Evolutionary conservation across 2,888 invertebrate genomes (phyloP).

Genomic region (Elysia crispata): DNA sequence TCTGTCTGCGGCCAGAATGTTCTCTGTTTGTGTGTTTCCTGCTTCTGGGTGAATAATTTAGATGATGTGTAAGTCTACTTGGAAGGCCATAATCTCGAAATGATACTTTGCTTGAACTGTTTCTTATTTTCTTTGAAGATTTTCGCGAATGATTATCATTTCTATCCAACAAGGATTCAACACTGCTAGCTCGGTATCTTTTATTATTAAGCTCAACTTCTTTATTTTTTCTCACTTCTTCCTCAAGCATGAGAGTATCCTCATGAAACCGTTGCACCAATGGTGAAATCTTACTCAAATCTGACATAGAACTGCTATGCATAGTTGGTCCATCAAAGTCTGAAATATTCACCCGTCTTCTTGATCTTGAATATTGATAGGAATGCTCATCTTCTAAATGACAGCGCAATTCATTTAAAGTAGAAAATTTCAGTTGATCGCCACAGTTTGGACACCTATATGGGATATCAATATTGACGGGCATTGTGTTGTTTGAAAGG

Average conservation of each 20-base stretch:
- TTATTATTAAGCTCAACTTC: slow-evolving; percentile 63
- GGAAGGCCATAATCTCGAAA: slow-evolving; percentile 43
- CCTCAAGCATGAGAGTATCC: slow-evolving; percentile 62
- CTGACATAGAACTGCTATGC: neutral
- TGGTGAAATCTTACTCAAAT: slow-evolving; percentile 53
- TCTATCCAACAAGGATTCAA: too few relatives aligned
- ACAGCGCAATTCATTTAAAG: slow-evolving; percentile 63
- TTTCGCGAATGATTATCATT: too few relatives aligned
- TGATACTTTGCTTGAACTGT: slow-evolving; percentile 5
- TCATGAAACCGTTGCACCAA: slow-evolving; percentile 60
- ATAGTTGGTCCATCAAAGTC: neutral
- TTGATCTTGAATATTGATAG: slow-evolving; percentile 47
- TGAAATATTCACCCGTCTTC: slow-evolving; percentile 48
- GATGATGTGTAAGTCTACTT: slow-evolving; percentile 10
- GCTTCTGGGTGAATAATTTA: neutral
- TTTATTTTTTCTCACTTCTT: slow-evolving; percentile 60
- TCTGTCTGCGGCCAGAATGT: neutral
- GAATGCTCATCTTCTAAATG: slow-evolving; percentile 68
- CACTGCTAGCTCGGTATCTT: slow-evolving; percentile 29
- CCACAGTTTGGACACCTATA: slow-evolving; percentile 70
- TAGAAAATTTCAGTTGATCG: slow-evolving; percentile 60
- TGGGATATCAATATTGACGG: slow-evolving; percentile 55
- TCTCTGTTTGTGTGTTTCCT: too few relatives aligned
- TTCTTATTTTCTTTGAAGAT: too few relatives aligned
- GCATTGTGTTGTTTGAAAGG: too few relatives aligned